Conservation (phyloP, 2,888 invertebrate genomes). For the Tetrapedia diversipes region DNA sequence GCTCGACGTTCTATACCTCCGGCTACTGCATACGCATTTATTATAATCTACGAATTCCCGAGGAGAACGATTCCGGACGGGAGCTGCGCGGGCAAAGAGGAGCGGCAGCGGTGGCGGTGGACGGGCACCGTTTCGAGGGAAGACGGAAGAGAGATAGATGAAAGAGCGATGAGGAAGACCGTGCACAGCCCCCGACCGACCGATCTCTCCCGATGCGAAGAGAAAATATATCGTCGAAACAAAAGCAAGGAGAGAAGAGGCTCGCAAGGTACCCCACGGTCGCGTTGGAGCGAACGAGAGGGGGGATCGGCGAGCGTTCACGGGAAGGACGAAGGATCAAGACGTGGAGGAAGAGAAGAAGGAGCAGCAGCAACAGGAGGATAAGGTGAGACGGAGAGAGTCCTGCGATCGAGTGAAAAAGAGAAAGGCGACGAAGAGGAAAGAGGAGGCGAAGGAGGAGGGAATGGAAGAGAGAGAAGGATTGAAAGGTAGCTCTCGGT, state of each 20-base stretch:
- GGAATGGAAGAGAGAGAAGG: constrained; percentile 53
- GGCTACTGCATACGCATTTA: constrained; percentile 78
- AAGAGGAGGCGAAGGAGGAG: constrained; percentile 38
- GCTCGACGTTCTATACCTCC: constrained; percentile 67
- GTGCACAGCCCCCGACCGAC: constrained; percentile 43
- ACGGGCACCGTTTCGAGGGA: constrained; percentile 46
- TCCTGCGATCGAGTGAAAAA: not conserved
- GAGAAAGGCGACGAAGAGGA: constrained; percentile 30
- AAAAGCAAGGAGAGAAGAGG: constrained; percentile 64
- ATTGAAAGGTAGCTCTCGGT: constrained; percentile 57
- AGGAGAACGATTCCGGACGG: constrained; percentile 68
- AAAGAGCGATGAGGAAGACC: constrained; percentile 49
- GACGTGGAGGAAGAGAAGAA: constrained; percentile 35
- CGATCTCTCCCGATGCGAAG: constrained; percentile 69
- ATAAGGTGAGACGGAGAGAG: constrained; percentile 35
- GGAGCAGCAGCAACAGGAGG: constrained; percentile 31
- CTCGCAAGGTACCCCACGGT: constrained; percentile 27
- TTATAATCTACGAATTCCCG: constrained; percentile 77
- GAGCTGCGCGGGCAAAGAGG: constrained; percentile 14
- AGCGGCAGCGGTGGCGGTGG: not conserved
- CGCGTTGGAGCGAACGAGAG: constrained; percentile 22
- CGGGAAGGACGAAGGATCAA: constrained; percentile 37
- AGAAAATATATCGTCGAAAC: constrained; percentile 76
- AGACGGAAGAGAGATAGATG: constrained; percentile 54
- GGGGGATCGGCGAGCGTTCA: not conserved